Evolutionary conservation across 2,797 vertebrate species (phyloP), one percentile per base, ranked within the genome.

Genomic region (Dipus sagitta): DNA sequence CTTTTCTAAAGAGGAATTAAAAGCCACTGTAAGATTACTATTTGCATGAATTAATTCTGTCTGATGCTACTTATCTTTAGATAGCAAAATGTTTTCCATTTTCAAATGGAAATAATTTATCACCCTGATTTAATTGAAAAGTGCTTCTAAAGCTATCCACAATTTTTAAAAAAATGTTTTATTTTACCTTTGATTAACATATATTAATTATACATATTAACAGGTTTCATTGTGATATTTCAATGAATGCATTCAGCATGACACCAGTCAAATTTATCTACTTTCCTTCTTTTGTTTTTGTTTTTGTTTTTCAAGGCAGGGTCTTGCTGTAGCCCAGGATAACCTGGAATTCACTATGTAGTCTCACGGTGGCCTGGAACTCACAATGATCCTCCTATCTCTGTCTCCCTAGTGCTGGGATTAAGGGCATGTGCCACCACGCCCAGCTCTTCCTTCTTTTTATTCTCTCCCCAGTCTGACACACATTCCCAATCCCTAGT

Each of bases 31-130:
- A 80, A 58, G 28, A 86, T 7, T 58, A 15, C 60, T 96, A 67
- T 84, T 95, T 72, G 34, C 30, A 84, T 88, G 92, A 97, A 81
- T 90, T 90, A 96, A 82, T 96, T 96, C 75, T 67, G 74, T 60
- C 17, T 71, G n/a, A 78, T 75, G 62, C 85, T 83, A 87, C 54
- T 92, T 90, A 67, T 81, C 88, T 94, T 72, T 5, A 0, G 72
- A 38, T 86, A 71, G 80, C 58, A 62, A 76, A 78, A 23, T 77
- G 5, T 28, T 92, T 90, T 93, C 70, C 28, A 9, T 30, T 97
- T 97, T 96, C 90, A 96, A 97, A 97, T 70, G 76, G 47, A 94
- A 94, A 84, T 82, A 83, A 72, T 65, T 26, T 89, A 78, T 83
- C 91, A 1, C 20, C 87, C 26, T 58, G 1, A 2, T 88, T 96